Base-by-base conservation (phyloP, 2,797 vertebrate species). In the Danio choprae region DNA sequence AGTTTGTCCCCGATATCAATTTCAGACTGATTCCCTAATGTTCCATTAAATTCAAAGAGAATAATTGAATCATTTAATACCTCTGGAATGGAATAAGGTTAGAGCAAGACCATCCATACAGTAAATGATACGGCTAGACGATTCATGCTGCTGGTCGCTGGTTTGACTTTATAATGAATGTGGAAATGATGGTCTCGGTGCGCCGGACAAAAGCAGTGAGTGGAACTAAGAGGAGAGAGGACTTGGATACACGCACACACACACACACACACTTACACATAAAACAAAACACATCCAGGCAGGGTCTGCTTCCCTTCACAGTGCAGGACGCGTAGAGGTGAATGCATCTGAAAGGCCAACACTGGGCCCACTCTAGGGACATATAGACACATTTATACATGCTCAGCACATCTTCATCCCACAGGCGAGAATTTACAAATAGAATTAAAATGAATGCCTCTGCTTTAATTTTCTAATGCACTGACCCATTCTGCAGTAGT, bases 381-480 rank as follows among this genome's bases (percentile, higher is more conserved):
- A 77, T 72, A 83, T 60, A 79, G 84, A 74, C 75, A 81, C 79
- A 87, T 90, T 88, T 89, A 88, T 88, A 90, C 87, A 79, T 76
- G 84, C 81, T 89, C 87, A 90, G 90, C 90, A 88, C 90, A 91
- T 92, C 93, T 92, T 91, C 86, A 90, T 90, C 89, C 90, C 89
- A 89, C 90, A 92, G 91, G 90, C 89, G 82, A 91, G 91, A 93
- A 95, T 94, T 93, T 94, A 95, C 92, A 95, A 96, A 96, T 93
- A 95, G 91, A 93, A 92, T 92, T 93, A 90, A 95, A 96, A 94
- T 87, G 84, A 94, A 92, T 92, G 91, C 43, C 89, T 92, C 91
- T 91, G 91, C 91, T 94, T 95, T 95, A 93, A 96, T 96, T 95
- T 96, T 95, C 94, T 90, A 94, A 95, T 2, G 91, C 94, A 94